phyloP scores from a whole-genome alignment of 2,797 vertebrate species.

The Urosaurus nigricauda region DNA sequence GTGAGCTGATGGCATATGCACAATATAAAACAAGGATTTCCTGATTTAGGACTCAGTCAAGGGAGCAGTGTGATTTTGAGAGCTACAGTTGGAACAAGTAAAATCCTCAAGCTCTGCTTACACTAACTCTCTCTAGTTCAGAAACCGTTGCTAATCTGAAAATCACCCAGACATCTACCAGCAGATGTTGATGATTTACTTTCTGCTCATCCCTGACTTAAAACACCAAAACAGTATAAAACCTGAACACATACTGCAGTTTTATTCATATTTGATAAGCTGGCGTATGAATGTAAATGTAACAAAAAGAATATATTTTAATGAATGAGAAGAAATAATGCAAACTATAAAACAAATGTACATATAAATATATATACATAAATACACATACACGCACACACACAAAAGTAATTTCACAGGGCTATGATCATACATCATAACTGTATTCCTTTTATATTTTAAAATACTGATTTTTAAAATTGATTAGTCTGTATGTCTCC shows the following conservation, averaged over 20 bases:
- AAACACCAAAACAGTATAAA: constrained; percentile 9
- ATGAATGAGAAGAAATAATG: constrained; percentile 20
- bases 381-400: neutral
- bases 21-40: neutral
- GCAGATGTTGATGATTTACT: neutral
- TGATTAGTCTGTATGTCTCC: neutral
- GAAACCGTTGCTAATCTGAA: neutral
- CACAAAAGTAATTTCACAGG: constrained; percentile 19
- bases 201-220: neutral
- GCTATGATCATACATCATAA: constrained; percentile 17
- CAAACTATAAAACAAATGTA: constrained; percentile 23
- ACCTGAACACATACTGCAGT: neutral
- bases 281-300: constrained; percentile 9
- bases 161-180: neutral
- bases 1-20: neutral
- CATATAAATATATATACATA: constrained; percentile 28
- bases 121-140: neutral
- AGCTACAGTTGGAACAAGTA: neutral
- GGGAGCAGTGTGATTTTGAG: too few relatives aligned
- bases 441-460: neutral
- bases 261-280: constrained; percentile 25
- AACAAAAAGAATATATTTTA: constrained; percentile 29
- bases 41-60: neutral
- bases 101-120: neutral
- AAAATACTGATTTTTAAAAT: constrained; percentile 17